Evolutionary conservation across 2,888 invertebrate genomes (phyloP).

Genomic region (Spilarctia lutea): DNA sequence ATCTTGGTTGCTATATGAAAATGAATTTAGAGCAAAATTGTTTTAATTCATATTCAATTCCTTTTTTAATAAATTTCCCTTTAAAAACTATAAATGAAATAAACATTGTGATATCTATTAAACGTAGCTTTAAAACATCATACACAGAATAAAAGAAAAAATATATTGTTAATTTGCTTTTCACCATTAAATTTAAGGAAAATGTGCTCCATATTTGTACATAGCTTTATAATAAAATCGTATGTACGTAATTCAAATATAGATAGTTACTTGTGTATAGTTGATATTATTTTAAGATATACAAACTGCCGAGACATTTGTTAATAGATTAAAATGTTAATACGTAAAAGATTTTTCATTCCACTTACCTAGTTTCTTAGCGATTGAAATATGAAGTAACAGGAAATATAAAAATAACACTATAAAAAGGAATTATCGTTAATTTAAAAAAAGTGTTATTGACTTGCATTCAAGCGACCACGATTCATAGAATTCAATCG

Average conservation of each 20-base stretch:
- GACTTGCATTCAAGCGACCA: too few species aligned
- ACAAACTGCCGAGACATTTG: conserved; percentile 51
- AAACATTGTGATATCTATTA: conserved; percentile 8
- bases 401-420: too few species aligned
- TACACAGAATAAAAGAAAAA: neutral
- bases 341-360: conserved; percentile 19
- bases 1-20: neutral
- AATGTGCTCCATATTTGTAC: conserved; percentile 37
- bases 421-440: too few species aligned
- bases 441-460: too few species aligned
- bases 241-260: conserved; percentile 36
- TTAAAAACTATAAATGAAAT: neutral
- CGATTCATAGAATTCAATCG: too few species aligned
- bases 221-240: conserved; percentile 48
- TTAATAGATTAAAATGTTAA: conserved; percentile 52
- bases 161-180: neutral
- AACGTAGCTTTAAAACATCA: neutral
- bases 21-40: neutral
- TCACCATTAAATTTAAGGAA: neutral
- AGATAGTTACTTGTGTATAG: conserved; percentile 41
- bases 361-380: neutral
- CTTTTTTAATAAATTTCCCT: neutral
- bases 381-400: neutral
- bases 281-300: conserved; percentile 41
- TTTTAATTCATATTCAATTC: neutral